Base-by-base conservation (phyloP, 2,113 vertebrate species). In the Siphamia tubifer region DNA sequence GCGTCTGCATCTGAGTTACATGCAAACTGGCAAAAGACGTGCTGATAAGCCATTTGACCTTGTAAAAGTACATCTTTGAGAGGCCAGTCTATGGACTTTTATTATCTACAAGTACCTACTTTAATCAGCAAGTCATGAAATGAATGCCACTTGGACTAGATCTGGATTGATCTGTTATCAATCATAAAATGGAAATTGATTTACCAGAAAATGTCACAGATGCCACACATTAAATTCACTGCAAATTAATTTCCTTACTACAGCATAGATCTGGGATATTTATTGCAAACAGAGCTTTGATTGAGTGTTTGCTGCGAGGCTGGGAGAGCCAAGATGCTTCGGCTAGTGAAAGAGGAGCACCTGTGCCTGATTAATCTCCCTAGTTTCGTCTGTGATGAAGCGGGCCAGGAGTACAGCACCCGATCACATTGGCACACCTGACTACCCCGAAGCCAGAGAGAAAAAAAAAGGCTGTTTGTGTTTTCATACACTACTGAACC, bases 311-410 rank as follows among this genome's bases (percentile, higher is more conserved):
- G 79, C 82, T 54, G 64, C 38, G 47, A 84, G 77, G 63, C 68
- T 67, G 42, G 11, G 15, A 32, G 70, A 63, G 79, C 67, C 70
- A 74, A 58, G 76, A 79, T 30, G 52, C 48, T 82, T 74, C 45
- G 75, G 69, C 61, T 17, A 11, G 52, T 77, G 70, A 84, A 77
- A 63, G 77, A 84, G 77, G 81, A 85, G 70, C 83, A 86, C 83
- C 85, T 83, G 82, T 24, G 71, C 40, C 72, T 83, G 81, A 86
- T 85, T 87, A 80, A 85, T 85, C 74, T 68, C 65, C 36, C 43
- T 60, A 17, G 62, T 73, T 79, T 60, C 44, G 69, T 73, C 68
- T 53, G 56, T 79, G 75, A 82, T 72, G 55, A 74, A 74, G 64
- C 51, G 62, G 17, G 67, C 65, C 9, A 12, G 15, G 68, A 57